These are phyloP conservation scores for Istiophorus platypterus DNA, from an alignment of 2,113 vertebrate genomes.

Conservation along the genomic window DNA sequence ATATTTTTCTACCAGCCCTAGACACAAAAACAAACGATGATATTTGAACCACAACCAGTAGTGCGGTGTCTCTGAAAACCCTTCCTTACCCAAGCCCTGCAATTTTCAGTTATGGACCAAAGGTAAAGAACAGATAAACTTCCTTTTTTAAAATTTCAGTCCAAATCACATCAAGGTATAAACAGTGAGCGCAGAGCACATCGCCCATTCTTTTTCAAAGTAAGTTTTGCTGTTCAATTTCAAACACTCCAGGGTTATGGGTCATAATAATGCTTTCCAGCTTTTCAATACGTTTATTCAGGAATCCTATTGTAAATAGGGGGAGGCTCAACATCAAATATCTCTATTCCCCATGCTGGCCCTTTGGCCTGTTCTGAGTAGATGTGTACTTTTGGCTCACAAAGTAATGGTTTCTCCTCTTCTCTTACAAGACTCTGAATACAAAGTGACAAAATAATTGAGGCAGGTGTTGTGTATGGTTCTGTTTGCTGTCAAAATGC, in stretches of 20 bases:
- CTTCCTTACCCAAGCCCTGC: conserved; percentile 58
- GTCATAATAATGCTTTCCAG: conserved; percentile 80
- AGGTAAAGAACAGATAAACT: conserved; percentile 72
- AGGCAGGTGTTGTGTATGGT: conserved; percentile 50
- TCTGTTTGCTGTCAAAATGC: conserved; percentile 54
- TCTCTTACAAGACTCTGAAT: conserved; percentile 67
- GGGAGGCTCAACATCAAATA: conserved; percentile 82
- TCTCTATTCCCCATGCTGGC: conserved; percentile 80
- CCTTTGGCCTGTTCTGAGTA: conserved; percentile 76
- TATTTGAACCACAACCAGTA: conserved; percentile 36
- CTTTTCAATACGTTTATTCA: conserved; percentile 83
- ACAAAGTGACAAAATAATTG: conserved; percentile 78
- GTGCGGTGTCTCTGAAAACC: conserved; percentile 47
- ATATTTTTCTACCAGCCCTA: conserved; percentile 36
- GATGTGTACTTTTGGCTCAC: conserved; percentile 80
- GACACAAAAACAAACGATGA: conserved; percentile 46
- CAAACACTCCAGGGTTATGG: conserved; percentile 80
- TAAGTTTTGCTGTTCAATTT: conserved; percentile 82
- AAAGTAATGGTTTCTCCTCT: conserved; percentile 77
- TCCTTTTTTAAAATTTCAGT: conserved; percentile 71
- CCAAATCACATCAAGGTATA: conserved; percentile 84
- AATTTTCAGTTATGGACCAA: conserved; percentile 66
- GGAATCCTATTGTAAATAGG: conserved; percentile 81
- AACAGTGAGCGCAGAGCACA: conserved; percentile 80
- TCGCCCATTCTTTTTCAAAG: conserved; percentile 83